phyloP scores from a whole-genome alignment of 1,140 invertebrate genomes.

The Lycorma delicatula region DNA sequence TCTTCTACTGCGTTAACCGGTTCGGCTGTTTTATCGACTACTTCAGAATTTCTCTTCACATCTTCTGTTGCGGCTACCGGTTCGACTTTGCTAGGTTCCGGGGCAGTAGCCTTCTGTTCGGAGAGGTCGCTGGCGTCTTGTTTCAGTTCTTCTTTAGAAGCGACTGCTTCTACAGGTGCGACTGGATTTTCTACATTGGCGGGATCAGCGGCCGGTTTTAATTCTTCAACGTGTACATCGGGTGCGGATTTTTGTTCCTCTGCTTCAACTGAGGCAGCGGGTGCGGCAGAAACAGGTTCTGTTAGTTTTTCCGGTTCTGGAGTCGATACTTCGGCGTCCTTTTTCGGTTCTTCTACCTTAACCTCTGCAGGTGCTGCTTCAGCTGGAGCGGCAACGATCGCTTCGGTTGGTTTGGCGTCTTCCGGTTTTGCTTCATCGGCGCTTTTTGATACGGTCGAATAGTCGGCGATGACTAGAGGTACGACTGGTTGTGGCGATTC shows the following conservation, averaged over 20 bases:
- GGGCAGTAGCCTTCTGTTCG: not conserved
- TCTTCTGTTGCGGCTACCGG: not conserved
- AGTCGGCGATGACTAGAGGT: not conserved
- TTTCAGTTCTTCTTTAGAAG: constrained; percentile 2
- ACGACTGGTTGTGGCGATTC: not conserved
- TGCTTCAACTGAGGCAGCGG: not conserved
- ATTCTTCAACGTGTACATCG: not conserved
- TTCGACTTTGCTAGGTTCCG: not conserved
- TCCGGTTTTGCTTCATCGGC: not conserved
- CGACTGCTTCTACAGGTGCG: not conserved
- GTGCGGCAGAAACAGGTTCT: not conserved
- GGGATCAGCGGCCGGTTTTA: not conserved
- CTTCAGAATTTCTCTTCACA: not conserved
- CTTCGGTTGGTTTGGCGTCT: not conserved
- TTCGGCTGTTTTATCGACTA: not conserved
- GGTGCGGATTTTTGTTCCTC: not conserved
- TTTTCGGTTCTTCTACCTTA: not conserved
- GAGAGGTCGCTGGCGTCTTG: not conserved
- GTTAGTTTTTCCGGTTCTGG: not conserved
- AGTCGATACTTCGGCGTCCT: not conserved
- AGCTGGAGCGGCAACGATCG: not conserved
- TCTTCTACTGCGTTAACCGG: not conserved
- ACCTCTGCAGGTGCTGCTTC: not conserved
- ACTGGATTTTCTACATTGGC: too few relatives aligned
- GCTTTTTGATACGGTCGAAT: not conserved